Evolutionary conservation across 2,113 vertebrate species (phyloP).

Genomic region (Hippotragus niger): DNA sequence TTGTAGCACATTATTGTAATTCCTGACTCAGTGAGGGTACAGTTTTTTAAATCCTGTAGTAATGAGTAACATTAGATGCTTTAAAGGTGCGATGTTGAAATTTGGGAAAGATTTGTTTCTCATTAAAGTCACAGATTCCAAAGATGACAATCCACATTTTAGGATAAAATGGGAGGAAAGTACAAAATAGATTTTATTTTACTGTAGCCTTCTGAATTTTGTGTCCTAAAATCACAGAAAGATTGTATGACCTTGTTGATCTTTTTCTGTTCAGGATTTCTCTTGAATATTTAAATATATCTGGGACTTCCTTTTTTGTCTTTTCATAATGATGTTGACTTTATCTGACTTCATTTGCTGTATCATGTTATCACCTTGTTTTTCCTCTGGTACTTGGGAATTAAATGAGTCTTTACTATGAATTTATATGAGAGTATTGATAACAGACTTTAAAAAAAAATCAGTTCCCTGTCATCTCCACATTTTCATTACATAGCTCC

Average conservation of each 20-base stretch:
- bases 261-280: neutral
- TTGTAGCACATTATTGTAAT: neutral
- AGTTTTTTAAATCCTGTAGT: neutral
- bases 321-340: slow-evolving; percentile 29
- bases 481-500: neutral
- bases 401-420: neutral
- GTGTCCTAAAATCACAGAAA: neutral
- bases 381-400: neutral
- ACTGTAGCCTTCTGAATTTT: neutral
- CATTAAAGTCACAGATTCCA: neutral
- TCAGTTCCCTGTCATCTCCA: neutral
- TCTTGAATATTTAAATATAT: neutral
- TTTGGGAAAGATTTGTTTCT: slow-evolving; percentile 19
- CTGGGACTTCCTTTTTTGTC: neutral
- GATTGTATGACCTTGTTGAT: neutral
- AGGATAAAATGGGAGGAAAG: neutral
- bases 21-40: neutral
- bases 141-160: neutral
- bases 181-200: neutral
- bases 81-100: slow-evolving; percentile 37
- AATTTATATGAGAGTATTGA: neutral
- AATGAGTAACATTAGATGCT: neutral
- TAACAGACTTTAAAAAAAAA: neutral
- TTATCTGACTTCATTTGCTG: neutral
- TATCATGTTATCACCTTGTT: neutral